Conservation (phyloP, 2,888 invertebrate species). For the Pandemis cinnamomeana region DNA sequence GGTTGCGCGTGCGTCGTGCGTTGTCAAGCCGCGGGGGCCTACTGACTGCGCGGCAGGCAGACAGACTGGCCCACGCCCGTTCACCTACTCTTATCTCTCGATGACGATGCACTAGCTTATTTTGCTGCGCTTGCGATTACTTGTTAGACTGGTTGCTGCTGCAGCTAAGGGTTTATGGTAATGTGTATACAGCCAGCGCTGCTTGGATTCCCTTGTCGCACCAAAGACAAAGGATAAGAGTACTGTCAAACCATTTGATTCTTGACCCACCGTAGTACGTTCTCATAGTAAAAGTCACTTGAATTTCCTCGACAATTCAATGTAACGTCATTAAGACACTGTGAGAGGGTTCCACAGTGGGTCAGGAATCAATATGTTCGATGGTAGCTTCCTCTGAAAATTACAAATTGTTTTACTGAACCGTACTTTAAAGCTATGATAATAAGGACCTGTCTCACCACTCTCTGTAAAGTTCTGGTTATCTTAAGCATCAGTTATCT, state of each 20-base stretch:
- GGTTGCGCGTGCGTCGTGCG: constrained; percentile 74
- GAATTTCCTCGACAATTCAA: too few species aligned
- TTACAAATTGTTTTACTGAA: background rate
- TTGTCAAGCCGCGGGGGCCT: constrained; percentile 69
- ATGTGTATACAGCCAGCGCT: constrained; percentile 45
- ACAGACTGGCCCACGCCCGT: constrained; percentile 75
- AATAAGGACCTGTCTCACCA: too few species aligned
- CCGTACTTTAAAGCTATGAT: too few species aligned
- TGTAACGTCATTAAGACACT: too few species aligned
- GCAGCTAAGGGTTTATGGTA: constrained; percentile 56
- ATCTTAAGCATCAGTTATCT: too few species aligned
- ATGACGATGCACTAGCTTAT: constrained; percentile 66
- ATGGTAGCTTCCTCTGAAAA: background rate
- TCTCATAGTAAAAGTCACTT: too few species aligned
- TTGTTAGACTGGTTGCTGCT: constrained; percentile 63
- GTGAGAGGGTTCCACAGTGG: too few species aligned
- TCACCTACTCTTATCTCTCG: constrained; percentile 79
- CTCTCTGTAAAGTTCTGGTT: too few species aligned
- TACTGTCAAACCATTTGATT: background rate
- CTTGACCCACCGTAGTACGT: too few species aligned
- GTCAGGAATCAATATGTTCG: too few species aligned
- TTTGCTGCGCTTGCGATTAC: constrained; percentile 58
- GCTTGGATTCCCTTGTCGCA: constrained; percentile 3
- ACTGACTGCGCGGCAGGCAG: constrained; percentile 60
- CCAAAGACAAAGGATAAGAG: constrained; percentile 23